Evolutionary conservation across 2,888 invertebrate genomes (phyloP), one percentile per base, ranked within the genome.

Genomic region (Hoplodrina blanda): DNA sequence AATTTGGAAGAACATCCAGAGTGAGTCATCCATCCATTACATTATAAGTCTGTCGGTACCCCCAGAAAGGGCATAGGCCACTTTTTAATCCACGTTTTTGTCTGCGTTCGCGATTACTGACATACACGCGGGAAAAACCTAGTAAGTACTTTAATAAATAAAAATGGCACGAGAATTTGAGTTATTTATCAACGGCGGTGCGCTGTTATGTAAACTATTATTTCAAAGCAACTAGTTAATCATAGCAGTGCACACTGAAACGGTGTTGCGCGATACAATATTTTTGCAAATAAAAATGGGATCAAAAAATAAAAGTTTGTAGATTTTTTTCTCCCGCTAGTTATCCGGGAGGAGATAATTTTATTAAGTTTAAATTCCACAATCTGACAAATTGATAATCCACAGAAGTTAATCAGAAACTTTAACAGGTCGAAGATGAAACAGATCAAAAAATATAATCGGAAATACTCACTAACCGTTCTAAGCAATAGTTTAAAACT

Each of bases 331-430:
- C 84, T 89, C 91, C 92, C 92, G 90, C 88, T 88, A 87, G 73
- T 87, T 85, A 84, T 85, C 87, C 90, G 90, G 92, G 90, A 91
- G 86, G 90, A 92, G 89, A 91, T 92, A 90, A 89, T 95, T 84
- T 94, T 93, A 93, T 95, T 94, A 92, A 91, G 93, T 93, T 92
- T 88, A 94, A 96, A 95, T 94, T 94, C 90, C 93, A 95, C 93
- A 94, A 93, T 93, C 91, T 91, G 92, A 93, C 91, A 92, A 92
- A 91, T 92, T 85, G 90, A 92, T 92, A 91, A 91, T 93, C 91
- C 94, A 94, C 93, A 93, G 92, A 92, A 91, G 92, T 93, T 89
- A 93, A 90, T 91, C 88, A 90, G 91, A 91, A 93, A 92, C 90
- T 90, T 88, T 88, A 89, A 92, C 90, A 90, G 91, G 90, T 92